These are phyloP conservation scores for Trissolcus brochymenae DNA, from an alignment of 2,888 invertebrate species.

Conservation along the genomic window DNA sequence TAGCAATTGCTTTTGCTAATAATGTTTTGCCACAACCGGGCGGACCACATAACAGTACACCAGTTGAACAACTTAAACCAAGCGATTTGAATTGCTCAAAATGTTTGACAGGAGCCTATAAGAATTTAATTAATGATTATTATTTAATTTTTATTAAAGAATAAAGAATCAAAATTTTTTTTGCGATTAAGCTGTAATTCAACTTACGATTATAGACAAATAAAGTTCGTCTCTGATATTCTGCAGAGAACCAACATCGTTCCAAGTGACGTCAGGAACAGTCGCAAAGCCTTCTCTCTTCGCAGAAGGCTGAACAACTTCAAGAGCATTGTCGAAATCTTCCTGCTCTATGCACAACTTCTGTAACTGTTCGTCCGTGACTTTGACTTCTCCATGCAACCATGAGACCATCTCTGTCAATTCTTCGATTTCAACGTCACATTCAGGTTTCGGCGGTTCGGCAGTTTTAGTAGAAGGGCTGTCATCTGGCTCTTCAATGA, in stretches of 20 bases:
- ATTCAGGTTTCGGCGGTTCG: constrained; percentile 44
- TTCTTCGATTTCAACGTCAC: constrained; percentile 78
- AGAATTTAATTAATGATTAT: not conserved
- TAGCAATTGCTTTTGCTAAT: constrained; percentile 98
- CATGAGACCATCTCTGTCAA: constrained; percentile 81
- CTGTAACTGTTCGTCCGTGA: constrained; percentile 81
- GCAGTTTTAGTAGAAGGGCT: not conserved
- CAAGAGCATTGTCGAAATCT: constrained; percentile 88
- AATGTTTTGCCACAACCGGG: constrained; percentile 98
- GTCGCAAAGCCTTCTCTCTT: constrained; percentile 98
- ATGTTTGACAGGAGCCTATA: constrained; percentile 91
- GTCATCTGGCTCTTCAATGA: constrained; percentile 36
- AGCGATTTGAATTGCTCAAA: constrained; percentile 87
- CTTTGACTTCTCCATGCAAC: constrained; percentile 81
- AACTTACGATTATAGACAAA: constrained; percentile 87
- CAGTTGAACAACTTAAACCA: constrained; percentile 89
- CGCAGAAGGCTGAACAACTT: constrained; percentile 92
- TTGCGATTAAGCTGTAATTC: not conserved
- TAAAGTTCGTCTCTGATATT: constrained; percentile 93
- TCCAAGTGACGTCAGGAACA: constrained; percentile 98
- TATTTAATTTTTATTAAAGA: no score
- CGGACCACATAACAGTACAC: constrained; percentile 96
- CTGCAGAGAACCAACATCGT: constrained; percentile 94
- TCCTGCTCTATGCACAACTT: constrained; percentile 83
- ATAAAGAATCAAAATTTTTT: no score